Conservation (phyloP, 2,113 vertebrate genomes). For the Delphinus delphis region DNA sequence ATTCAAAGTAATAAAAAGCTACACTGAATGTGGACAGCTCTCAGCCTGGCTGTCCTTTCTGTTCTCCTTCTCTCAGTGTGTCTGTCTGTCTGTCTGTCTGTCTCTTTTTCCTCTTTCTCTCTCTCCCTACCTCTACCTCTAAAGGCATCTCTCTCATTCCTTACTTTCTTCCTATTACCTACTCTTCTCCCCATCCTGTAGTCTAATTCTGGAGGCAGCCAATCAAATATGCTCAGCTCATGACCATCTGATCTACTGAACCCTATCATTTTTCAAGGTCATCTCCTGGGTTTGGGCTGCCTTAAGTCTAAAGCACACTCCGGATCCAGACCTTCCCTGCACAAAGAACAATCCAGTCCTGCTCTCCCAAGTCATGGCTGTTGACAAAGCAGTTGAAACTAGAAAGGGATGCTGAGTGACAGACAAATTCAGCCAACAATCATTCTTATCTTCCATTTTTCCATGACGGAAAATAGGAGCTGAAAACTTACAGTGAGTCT, state of each 20-base stretch:
- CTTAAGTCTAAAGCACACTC: background rate
- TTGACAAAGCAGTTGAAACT: background rate
- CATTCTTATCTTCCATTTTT: conserved; percentile 25
- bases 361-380: background rate
- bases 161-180: background rate
- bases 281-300: background rate
- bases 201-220: background rate
- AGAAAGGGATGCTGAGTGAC: background rate
- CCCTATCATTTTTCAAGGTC: background rate
- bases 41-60: background rate
- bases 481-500: background rate
- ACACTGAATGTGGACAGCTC: background rate
- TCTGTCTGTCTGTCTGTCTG: background rate
- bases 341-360: background rate
- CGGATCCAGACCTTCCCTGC: background rate
- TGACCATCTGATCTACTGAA: background rate
- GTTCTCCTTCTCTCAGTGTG: background rate
- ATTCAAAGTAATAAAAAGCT: background rate
- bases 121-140: background rate
- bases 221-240: background rate
- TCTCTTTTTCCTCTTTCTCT: background rate
- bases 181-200: background rate
- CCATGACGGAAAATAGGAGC: background rate
- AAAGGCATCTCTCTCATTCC: background rate
- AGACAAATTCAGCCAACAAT: background rate